Evolutionary conservation across 2,113 vertebrate genomes (phyloP).

Genomic region (Ictalurus furcatus): DNA sequence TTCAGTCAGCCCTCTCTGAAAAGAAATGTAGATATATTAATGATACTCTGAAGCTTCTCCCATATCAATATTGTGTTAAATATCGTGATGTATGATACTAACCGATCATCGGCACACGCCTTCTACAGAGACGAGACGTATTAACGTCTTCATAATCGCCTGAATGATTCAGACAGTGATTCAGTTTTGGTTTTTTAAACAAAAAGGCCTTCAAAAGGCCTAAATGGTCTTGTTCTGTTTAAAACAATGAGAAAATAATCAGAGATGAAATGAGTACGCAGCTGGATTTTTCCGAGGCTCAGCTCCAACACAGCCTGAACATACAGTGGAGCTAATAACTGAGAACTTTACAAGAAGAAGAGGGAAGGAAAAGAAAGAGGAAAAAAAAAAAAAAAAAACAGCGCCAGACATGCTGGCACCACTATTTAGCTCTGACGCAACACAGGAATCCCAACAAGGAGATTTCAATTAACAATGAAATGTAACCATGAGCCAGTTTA

Average conservation of each 20-base stretch:
- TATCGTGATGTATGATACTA: too few species aligned
- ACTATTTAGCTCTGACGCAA: slow-evolving; percentile 8
- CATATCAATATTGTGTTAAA: not conserved
- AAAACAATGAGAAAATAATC: not conserved
- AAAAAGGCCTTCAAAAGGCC: slow-evolving; percentile 9
- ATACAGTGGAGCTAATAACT: slow-evolving; percentile 9
- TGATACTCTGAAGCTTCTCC: not conserved
- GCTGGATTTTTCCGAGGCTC: not conserved
- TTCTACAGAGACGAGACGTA: not conserved
- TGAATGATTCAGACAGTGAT: not conserved
- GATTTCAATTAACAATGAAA: not conserved
- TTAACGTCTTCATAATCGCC: not conserved
- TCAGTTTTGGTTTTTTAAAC: not conserved
- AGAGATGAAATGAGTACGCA: not conserved
- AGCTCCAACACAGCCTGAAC: not conserved
- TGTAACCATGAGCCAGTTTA: slow-evolving; percentile 21
- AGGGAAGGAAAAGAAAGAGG: not conserved
- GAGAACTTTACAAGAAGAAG: not conserved
- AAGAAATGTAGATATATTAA: not conserved
- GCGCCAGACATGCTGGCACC: not conserved
- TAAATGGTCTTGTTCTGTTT: not conserved
- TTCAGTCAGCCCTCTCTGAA: not conserved
- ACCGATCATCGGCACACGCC: not conserved
- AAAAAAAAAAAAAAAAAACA: not conserved
- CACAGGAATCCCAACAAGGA: slow-evolving; percentile 7